Base-by-base conservation (phyloP, 1,140 invertebrate species). In the Lanistes nyassanus region DNA sequence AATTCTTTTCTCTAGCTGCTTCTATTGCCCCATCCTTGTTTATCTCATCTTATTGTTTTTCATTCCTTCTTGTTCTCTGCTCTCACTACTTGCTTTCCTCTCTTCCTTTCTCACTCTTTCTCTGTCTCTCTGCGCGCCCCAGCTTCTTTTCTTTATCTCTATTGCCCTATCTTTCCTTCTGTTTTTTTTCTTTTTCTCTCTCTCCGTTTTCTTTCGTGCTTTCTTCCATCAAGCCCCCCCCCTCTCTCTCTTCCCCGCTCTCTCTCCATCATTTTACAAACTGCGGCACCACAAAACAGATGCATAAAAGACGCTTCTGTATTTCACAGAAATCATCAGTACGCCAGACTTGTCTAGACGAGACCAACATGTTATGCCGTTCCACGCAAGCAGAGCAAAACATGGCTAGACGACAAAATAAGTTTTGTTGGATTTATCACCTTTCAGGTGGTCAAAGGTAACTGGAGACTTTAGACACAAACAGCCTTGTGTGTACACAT, bases 1-100 rank as follows among this genome's bases (percentile, higher is more conserved):
- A n/a, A n/a, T n/a, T n/a, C n/a, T n/a, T n/a, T 31, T 60, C 58
- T 60, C 58, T 60, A 23, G n/a, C 58, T 60, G n/a, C 31, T 31
- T 9, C 58, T 9, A 23, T 9, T 31, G n/a, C 58, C 31, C 58
- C 31, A 23, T 60, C 58, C 31, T 31, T 60, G n/a, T 60, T 31
- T 60, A 23, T 60, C 58, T 60, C 58, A 26, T 31, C 31, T 31
- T 60, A 23, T 60, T 31, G n/a, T 31, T 60, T 31, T 60, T 31
- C 31, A 23, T 60, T n/a, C 31, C n/a, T 60, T 9, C 58, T 60
- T 31, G 7, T 31, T 23, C 58, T 60, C 7, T 60, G n/a, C 7
- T 60, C 58, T 9, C 6, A 26, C 7, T 60, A 6, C 7, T 31
- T 9, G 7, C 31, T 6, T 9, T 6, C 31, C 58, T 60, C 58